phyloP scores from a whole-genome alignment of 2,113 vertebrate species.

The Alligator mississippiensis region DNA sequence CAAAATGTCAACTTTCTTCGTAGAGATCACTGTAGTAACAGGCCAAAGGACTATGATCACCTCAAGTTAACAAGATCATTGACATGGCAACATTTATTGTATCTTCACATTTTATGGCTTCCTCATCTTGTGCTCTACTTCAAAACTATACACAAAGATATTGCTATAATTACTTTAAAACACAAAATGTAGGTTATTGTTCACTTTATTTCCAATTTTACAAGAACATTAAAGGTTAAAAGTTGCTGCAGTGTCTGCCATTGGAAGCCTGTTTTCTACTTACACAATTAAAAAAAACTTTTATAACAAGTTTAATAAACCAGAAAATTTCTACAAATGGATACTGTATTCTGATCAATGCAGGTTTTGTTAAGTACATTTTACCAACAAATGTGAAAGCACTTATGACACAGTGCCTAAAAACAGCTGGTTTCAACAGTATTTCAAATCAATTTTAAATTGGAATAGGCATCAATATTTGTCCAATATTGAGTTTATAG shows the following conservation, averaged over 20 bases:
- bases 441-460: conserved; percentile 6
- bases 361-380: conserved; percentile 36
- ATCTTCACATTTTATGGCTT: conserved; percentile 65
- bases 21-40: conserved; percentile 64
- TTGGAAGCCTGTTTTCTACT: not conserved
- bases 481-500: conserved; percentile 38
- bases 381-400: not conserved
- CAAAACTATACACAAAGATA: conserved; percentile 71
- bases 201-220: conserved; percentile 61
- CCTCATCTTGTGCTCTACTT: conserved; percentile 63
- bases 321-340: conserved; percentile 23
- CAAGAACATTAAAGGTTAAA: conserved; percentile 59
- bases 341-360: not conserved
- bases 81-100: conserved; percentile 58
- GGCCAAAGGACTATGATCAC: conserved; percentile 67
- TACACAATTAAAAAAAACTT: conserved; percentile 20
- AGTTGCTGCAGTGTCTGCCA: conserved; percentile 25
- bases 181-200: conserved; percentile 65
- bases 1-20: conserved; percentile 70
- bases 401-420: conserved; percentile 11
- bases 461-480: not conserved
- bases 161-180: conserved; percentile 72
- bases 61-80: conserved; percentile 53
- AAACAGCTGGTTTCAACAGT: conserved; percentile 36
- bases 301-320: conserved; percentile 22